A percentile compares a stretch with the other conserved stretches of the same genome.
These are phyloP conservation scores for Petromus typicus DNA, from an alignment of 2,113 vertebrate species.

Conservation along the genomic window DNA sequence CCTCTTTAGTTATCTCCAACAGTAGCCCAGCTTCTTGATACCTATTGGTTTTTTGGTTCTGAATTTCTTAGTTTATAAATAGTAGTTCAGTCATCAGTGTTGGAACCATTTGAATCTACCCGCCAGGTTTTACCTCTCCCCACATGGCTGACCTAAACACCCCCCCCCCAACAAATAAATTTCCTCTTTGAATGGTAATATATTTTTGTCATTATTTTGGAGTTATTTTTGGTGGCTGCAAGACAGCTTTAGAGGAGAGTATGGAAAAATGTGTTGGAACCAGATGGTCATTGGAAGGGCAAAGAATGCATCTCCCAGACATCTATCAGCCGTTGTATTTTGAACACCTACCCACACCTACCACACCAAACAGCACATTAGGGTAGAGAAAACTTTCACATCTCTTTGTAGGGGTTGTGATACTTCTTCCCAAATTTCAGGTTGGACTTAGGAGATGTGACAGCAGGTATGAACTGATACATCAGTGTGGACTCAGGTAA, in stretches of 20 bases:
- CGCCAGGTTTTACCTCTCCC: neutral
- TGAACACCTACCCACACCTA: neutral
- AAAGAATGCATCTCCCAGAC: neutral
- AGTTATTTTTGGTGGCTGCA: neutral
- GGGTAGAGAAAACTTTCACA: neutral
- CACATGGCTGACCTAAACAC: neutral
- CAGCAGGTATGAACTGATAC: neutral
- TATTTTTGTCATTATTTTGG: neutral
- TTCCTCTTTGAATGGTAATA: neutral
- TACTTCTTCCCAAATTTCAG: neutral
- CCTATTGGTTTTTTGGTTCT: neutral
- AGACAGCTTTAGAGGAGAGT: neutral
- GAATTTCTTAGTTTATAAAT: neutral
- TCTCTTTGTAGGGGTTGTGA: neutral
- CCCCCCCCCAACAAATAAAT: neutral
- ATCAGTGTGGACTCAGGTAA: neutral
- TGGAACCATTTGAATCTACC: neutral
- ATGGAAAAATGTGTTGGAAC: neutral
- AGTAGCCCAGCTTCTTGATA: neutral
- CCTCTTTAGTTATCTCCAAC: neutral
- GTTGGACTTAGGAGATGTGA: neutral
- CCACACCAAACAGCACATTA: neutral
- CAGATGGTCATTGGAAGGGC: neutral
- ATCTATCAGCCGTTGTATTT: neutral
- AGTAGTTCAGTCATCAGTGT: neutral